These are phyloP conservation scores for Picathartes gymnocephalus DNA, from an alignment of 2,113 vertebrate species.

Conservation along the genomic window DNA sequence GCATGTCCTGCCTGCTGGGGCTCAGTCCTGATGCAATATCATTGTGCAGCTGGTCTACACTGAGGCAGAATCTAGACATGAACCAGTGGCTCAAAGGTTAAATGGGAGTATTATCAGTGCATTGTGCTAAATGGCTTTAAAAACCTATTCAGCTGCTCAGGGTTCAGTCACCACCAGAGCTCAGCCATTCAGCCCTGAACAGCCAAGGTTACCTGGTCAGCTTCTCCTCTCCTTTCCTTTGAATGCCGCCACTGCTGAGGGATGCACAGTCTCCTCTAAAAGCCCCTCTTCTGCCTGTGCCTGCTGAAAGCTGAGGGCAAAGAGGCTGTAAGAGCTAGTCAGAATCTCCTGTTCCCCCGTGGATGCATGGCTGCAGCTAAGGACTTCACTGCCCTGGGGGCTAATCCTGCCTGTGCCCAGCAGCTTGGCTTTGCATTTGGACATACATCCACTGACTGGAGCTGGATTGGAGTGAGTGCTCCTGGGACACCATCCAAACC, in stretches of 20 bases:
- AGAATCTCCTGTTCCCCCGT: neutral
- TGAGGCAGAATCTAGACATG: neutral
- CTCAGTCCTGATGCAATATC: neutral
- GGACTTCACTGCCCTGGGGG: neutral
- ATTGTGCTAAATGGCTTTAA: neutral
- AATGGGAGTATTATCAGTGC: neutral
- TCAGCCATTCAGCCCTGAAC: neutral
- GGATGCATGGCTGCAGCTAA: neutral
- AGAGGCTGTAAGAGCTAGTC: neutral
- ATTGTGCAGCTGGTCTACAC: neutral
- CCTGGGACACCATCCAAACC: neutral
- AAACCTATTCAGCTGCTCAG: neutral
- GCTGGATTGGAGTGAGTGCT: neutral
- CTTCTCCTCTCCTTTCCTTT: neutral
- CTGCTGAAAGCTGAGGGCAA: neutral
- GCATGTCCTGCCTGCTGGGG: neutral
- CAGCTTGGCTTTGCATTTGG: neutral
- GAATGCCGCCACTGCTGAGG: neutral
- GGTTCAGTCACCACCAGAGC: neutral
- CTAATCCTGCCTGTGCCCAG: neutral
- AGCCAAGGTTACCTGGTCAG: neutral
- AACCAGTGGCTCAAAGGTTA: neutral
- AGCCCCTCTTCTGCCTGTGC: neutral
- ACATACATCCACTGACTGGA: rapidly evolving
- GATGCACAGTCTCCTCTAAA: neutral